Evolutionary conservation across 30 jellyfish, hydroid and myxozoan species (phyloP).

Genomic region (Aurelia aurita): DNA sequence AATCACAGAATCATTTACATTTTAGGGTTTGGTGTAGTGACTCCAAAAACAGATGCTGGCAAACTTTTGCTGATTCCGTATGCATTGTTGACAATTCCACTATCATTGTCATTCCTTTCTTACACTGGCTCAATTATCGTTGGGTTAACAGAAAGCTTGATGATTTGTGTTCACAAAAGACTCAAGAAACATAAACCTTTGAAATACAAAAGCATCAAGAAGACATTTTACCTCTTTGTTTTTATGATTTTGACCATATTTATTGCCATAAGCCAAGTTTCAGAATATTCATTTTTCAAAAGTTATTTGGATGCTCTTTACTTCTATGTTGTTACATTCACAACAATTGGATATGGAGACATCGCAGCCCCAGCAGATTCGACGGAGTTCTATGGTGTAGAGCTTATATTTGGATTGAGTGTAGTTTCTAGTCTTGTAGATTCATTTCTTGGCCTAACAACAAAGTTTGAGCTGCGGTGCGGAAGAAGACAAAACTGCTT

Average conservation of each 20-base stretch:
- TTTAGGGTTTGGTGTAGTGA: slow-evolving; percentile 53
- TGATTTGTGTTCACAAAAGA: slow-evolving; percentile 23
- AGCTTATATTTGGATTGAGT: slow-evolving; percentile 30
- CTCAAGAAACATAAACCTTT: slow-evolving; percentile 36
- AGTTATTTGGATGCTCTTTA: slow-evolving; percentile 24
- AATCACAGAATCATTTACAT: neutral
- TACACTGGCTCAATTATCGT: slow-evolving; percentile 30
- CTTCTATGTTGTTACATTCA: slow-evolving; percentile 26
- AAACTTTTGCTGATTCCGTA: slow-evolving; percentile 61
- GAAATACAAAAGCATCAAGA: slow-evolving; percentile 32
- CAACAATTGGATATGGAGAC: slow-evolving; percentile 68
- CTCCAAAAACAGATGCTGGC: slow-evolving; percentile 55
- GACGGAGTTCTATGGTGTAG: neutral
- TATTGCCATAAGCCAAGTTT: no score
- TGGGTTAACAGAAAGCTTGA: neutral
- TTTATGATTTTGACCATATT: neutral
- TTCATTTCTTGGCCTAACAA: slow-evolving; percentile 6
- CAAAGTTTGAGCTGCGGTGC: slow-evolving; percentile 9
- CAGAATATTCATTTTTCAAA: no score
- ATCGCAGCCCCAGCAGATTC: slow-evolving; percentile 37
- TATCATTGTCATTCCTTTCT: slow-evolving; percentile 8
- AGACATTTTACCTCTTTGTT: slow-evolving; percentile 10
- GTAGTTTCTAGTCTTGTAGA: slow-evolving; percentile 50
- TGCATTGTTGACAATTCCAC: slow-evolving; percentile 50
- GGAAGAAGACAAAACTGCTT: neutral